Evolutionary conservation across 2,888 invertebrate species (phyloP), one percentile per base, ranked within the genome.

Genomic region (Pachycephus smyrnensis): DNA sequence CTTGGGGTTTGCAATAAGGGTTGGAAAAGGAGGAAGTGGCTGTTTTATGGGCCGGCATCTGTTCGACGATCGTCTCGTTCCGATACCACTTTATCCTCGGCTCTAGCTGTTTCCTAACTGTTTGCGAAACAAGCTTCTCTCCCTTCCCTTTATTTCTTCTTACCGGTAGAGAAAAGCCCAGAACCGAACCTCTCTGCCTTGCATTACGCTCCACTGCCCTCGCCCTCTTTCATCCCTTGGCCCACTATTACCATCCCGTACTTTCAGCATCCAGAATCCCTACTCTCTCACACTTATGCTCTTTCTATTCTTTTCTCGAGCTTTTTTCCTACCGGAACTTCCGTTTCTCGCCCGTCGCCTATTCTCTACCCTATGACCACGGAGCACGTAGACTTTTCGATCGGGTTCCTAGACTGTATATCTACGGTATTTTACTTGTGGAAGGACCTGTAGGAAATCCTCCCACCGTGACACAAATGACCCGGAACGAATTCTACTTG

Each of bases 1-100:
- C 84, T 85, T 83, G 82, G 85, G 86, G 79, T 84, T 82, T 83
- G 85, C 84, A 86, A 84, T 86, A 82, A 76, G 81, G 84, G 82
- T 82, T 86, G 85, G 89, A 89, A n/a, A 88, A 89, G 85, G 86
- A 87, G 89, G 88, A 89, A 90, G 90, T 86, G 89, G 88, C 90
- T 91, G 91, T 91, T 91, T 91, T 91, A 91, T 91, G 89, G 89
- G 88, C 87, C 89, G 88, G 91, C 91, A 90, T 91, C 91, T 91
- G 91, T 91, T 91, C 91, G 91, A 90, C 91, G 91, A 91, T 91
- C 91, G 91, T 90, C 91, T 91, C 91, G 91, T 91, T 91, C 91
- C 91, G 91, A 91, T 91, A 91, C 91, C 90, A 91, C 91, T 91
- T 91, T 91, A 91, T 91, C 90, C 90, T 91, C 86, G 85, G 89